phyloP scores from a whole-genome alignment of 2,797 vertebrate species.

The Anas bahamensis region DNA sequence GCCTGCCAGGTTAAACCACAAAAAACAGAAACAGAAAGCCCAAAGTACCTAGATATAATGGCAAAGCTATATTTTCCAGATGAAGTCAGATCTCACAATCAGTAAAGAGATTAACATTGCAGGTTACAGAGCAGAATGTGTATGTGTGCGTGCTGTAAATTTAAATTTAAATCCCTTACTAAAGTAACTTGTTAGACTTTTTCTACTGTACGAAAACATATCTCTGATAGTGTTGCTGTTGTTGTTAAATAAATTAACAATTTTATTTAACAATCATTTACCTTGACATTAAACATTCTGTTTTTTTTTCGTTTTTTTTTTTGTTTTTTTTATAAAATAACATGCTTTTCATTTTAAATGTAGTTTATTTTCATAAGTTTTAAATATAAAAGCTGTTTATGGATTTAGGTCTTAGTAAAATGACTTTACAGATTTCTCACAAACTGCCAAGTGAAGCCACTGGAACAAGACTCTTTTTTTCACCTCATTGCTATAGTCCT shows the following conservation, averaged over 20 bases:
- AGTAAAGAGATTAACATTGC: not conserved
- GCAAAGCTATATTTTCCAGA: not conserved
- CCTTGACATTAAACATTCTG: not conserved
- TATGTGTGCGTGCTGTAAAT: not conserved
- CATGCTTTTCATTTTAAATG: not conserved
- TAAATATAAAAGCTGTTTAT: not conserved
- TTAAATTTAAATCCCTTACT: not conserved
- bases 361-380: not conserved
- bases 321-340: not conserved
- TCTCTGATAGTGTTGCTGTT: not conserved
- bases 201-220: not conserved
- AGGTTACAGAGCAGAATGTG: not conserved
- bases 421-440: not conserved
- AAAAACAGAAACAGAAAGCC: not conserved
- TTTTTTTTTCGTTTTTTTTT: not conserved
- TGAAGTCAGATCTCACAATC: not conserved
- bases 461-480: not conserved
- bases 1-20: not conserved
- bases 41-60: not conserved
- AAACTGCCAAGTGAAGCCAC: not conserved
- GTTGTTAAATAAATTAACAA: not conserved
- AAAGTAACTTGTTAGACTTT: not conserved
- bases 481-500: not conserved
- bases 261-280: not conserved
- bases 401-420: not conserved